phyloP scores from a whole-genome alignment of 2,888 invertebrate genomes.

The Pristionchus exspectatus region DNA sequence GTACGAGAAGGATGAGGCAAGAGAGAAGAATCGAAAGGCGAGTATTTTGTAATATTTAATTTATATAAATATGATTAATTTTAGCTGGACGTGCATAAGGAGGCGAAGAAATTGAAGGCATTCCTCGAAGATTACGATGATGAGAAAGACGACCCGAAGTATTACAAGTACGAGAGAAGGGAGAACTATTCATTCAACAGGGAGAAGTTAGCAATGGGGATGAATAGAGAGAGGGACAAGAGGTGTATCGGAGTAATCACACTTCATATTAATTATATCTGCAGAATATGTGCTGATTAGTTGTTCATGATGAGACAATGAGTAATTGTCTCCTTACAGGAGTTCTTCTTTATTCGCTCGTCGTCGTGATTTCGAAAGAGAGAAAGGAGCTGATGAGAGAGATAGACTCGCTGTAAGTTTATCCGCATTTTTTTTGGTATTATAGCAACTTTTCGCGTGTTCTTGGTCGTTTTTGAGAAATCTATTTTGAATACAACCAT shows the following conservation, averaged over 20 bases:
- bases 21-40: constrained; percentile 81
- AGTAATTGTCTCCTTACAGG: constrained; percentile 79
- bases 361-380: constrained; percentile 92
- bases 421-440: neutral
- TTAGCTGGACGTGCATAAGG: constrained; percentile 81
- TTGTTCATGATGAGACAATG: neutral
- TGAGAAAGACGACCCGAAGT: constrained; percentile 96
- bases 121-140: constrained; percentile 99
- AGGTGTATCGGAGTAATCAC: neutral
- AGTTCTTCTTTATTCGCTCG: constrained; percentile 92
- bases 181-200: neutral
- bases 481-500: neutral
- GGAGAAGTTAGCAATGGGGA: neutral
- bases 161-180: constrained; percentile 87
- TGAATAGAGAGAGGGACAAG: neutral
- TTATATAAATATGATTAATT: constrained; percentile 54
- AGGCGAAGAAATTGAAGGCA: constrained; percentile 94
- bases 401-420: constrained; percentile 85
- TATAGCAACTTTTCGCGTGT: too few relatives aligned
- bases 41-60: constrained; percentile 80
- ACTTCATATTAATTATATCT: too few relatives aligned
- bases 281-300: neutral
- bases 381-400: constrained; percentile 92
- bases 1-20: constrained; percentile 84
- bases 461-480: too few relatives aligned